Conservation (phyloP, 1,140 invertebrate species). For the Oncopeltus fasciatus region DNA sequence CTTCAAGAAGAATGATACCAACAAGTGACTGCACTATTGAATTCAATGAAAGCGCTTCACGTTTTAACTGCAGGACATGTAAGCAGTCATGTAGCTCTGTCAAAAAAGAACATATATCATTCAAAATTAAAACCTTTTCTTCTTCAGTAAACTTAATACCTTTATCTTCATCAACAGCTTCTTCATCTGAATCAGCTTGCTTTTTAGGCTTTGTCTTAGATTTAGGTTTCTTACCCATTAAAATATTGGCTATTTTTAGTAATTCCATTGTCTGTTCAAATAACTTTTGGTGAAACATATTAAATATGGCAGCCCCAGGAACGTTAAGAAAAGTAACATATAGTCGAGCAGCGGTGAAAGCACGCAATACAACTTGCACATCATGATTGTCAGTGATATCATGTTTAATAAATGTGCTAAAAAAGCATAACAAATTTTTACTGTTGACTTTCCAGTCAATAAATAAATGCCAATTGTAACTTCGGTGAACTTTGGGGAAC, state of each 20-base stretch:
- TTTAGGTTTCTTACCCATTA: constrained; percentile 7
- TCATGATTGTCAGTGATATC: constrained; percentile 29
- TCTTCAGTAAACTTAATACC: constrained; percentile 12
- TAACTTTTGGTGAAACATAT: constrained; percentile 41
- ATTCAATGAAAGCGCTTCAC: constrained; percentile 33
- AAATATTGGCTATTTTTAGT: constrained; percentile 29
- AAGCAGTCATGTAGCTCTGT: constrained; percentile 33
- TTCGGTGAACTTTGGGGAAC: no score
- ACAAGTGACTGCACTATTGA: constrained; percentile 35
- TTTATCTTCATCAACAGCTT: constrained; percentile 27
- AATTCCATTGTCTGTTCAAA: constrained; percentile 36
- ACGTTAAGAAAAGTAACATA: constrained; percentile 36
- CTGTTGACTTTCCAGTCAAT: constrained; percentile 33
- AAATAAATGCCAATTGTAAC: constrained; percentile 41
- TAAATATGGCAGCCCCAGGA: constrained; percentile 40
- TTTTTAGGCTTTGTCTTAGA: constrained; percentile 16
- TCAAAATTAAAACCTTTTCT: constrained; percentile 27
- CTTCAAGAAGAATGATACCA: constrained; percentile 35
- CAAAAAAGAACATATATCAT: constrained; percentile 30
- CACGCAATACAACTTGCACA: constrained; percentile 28
- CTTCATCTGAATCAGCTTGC: constrained; percentile 22
- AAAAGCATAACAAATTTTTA: constrained; percentile 34
- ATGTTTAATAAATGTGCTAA: constrained; percentile 35
- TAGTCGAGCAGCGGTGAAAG: constrained; percentile 32
- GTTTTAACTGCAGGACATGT: constrained; percentile 34